Percentiles rank a stretch among this genome's conserved stretches.
Evolutionary conservation across 2,113 vertebrate species (phyloP).

Genomic region (Sus scrofa): DNA sequence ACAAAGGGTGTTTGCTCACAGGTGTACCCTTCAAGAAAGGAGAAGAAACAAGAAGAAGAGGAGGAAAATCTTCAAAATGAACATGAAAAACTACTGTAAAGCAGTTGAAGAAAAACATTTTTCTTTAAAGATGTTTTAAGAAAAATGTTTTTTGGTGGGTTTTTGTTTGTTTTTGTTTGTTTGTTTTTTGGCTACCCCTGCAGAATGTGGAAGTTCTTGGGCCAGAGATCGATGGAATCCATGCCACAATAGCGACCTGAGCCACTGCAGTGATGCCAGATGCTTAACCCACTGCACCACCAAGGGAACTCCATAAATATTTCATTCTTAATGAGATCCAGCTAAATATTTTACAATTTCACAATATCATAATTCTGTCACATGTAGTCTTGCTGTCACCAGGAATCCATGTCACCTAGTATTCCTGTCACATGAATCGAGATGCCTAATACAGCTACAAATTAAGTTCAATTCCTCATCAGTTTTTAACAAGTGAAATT

Average conservation of each 20-base stretch:
- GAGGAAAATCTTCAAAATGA: neutral
- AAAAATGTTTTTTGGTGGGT: no score
- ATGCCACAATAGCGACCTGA: no score
- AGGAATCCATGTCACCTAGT: neutral
- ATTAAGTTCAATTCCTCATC: slow-evolving; percentile 57
- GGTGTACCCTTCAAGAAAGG: neutral
- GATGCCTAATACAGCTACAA: neutral
- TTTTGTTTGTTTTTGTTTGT: no score
- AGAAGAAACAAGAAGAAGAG: neutral
- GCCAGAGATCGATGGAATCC: no score
- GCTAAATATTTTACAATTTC: neutral
- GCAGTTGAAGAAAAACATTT: neutral
- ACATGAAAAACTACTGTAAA: neutral
- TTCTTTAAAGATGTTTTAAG: neutral
- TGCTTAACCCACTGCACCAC: no score
- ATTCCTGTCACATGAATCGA: neutral
- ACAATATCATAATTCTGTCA: neutral
- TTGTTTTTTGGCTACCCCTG: no score
- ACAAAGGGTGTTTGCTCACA: neutral
- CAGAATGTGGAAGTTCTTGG: no score
- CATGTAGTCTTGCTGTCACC: no score
- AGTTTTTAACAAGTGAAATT: slow-evolving; percentile 53
- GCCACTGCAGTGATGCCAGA: no score
- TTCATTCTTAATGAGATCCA: slow-evolving; percentile 23
- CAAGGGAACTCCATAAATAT: neutral